Base-by-base conservation (phyloP, 1,140 invertebrate genomes). In the Tetramorium parvispinum region DNA sequence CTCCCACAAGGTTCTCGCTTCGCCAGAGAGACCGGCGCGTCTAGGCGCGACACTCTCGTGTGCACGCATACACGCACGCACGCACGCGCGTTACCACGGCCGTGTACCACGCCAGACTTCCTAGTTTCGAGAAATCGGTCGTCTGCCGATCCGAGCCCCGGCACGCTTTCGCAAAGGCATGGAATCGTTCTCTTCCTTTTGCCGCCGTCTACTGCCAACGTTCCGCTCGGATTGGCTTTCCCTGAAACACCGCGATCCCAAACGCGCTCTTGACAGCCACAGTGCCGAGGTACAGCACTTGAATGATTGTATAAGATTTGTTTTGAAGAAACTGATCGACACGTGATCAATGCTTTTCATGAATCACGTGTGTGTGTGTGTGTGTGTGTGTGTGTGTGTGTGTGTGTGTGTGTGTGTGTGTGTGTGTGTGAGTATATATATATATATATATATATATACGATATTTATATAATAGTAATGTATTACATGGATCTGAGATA, bases 101-200 rank as follows among this genome's bases (percentile, higher is more conserved):
- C 46, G 32, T 68, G 27, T 87, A 46, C 55, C 57, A 37, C 24
- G 71, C 32, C 65, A 91, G 85, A 89, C 90, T 93, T 93, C 91
- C 91, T 93, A 90, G 88, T 92, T 92, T 92, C 75, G 88, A 89
- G 77, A 92, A 93, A 93, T 91, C 89, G 81, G 66, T 91, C 91
- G 68, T 71, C 78, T 78, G 59, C 65, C 73, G 86, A 37, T 71
- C 46, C 85, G 77, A 57, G 0, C 24, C 13, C 21, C 43, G 59
- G 40, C 53, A 40, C 75, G 82, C 82, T 86, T 79, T 86, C 85
- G 85, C 76, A 40, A 75, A 32, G 7, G 13, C 89, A 87, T 87
- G n/a, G 53, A 59, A 59, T n/a, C 24, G 87, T 91, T 92, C 86
- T 51, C 86, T 90, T 88, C 75, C 89, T 88, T 53, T 63, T 86